Conservation (phyloP, 2,113 vertebrate species). For the Amphilophus citrinellus region DNA sequence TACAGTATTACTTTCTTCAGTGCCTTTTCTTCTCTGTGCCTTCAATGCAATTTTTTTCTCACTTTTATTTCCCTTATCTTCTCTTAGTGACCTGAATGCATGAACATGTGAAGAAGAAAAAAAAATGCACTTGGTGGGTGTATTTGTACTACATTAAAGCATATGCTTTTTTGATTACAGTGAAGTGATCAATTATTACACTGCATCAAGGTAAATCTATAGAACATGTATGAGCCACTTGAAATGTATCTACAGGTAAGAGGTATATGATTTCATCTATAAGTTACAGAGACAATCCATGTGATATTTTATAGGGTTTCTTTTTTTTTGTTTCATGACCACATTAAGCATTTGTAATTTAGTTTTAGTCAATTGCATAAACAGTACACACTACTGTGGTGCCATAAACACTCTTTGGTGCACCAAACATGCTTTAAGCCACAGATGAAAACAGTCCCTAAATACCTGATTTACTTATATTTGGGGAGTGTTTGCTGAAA, state of each 20-base stretch:
- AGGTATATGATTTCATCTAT: not conserved
- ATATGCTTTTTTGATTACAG: slow-evolving; percentile 23
- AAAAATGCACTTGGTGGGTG: not conserved
- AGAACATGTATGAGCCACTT: not conserved
- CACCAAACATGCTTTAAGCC: not conserved
- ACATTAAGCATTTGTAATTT: no score
- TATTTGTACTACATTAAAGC: not conserved
- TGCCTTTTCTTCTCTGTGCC: not conserved
- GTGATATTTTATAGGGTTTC: not conserved
- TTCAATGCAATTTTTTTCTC: slow-evolving; percentile 2
- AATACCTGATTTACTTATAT: no score
- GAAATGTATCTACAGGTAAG: not conserved
- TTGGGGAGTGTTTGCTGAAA: no score
- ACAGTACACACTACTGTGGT: not conserved
- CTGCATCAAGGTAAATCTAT: not conserved
- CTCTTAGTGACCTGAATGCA: not conserved
- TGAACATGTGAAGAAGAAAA: not conserved
- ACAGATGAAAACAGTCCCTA: not conserved
- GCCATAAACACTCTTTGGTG: not conserved
- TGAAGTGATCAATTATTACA: accelerated
- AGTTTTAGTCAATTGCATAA: not conserved
- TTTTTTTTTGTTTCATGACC: accelerated
- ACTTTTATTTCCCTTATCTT: slow-evolving; percentile 11
- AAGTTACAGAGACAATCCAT: not conserved
- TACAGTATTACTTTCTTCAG: slow-evolving; percentile 9